Evolutionary conservation across 2,888 invertebrate species (phyloP).

Genomic region (Julus scandinavius): DNA sequence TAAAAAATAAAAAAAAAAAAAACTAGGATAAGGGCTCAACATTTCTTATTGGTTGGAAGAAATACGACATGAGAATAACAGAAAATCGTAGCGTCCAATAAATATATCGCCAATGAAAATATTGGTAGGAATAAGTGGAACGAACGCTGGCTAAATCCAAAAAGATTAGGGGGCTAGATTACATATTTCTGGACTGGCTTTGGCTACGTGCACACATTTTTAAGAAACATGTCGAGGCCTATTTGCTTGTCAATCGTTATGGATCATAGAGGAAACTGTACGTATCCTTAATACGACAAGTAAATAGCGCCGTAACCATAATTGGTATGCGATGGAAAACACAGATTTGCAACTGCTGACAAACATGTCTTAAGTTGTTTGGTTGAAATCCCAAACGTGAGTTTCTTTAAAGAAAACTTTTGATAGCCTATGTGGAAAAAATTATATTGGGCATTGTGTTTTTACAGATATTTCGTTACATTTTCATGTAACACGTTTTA

Average conservation of each 20-base stretch:
- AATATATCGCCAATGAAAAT: not conserved
- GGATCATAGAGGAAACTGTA: not conserved
- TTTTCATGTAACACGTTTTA: too few relatives aligned
- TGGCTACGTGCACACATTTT: conserved; percentile 1
- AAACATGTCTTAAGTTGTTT: too few relatives aligned
- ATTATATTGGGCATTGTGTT: too few relatives aligned
- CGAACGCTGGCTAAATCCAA: not conserved
- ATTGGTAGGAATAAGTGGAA: not conserved
- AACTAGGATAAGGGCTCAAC: not conserved
- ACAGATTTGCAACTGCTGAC: too few relatives aligned
- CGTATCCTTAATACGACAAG: not conserved
- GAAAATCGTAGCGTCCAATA: not conserved
- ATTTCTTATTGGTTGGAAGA: not conserved
- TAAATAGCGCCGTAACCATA: not conserved
- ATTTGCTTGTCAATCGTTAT: not conserved
- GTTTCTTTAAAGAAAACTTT: too few relatives aligned
- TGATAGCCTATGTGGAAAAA: too few relatives aligned
- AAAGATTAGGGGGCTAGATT: conserved; percentile 3
- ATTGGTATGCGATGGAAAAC: not conserved
- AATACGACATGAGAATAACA: not conserved
- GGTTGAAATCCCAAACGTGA: too few relatives aligned
- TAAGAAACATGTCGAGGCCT: not conserved
- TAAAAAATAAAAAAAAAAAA: not conserved
- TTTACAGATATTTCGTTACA: too few relatives aligned
- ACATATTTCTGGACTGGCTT: not conserved